These are phyloP conservation scores for Tor tambroides DNA, from an alignment of 2,113 vertebrate species.

Conservation along the genomic window DNA sequence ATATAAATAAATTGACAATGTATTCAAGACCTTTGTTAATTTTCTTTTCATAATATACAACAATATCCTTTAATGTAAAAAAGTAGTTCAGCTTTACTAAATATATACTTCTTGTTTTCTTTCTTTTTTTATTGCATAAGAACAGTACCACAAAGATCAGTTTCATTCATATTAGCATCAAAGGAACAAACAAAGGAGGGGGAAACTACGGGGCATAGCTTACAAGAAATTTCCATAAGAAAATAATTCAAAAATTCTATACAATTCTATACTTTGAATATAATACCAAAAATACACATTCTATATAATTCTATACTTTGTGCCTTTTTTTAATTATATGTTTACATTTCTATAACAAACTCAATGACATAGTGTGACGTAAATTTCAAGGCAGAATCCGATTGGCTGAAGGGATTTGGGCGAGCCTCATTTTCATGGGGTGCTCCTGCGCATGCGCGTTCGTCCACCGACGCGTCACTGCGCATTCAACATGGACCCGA, in stretches of 20 bases:
- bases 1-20: background rate
- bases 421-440: background rate
- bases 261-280: no score
- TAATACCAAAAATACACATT: no score
- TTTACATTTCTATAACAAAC: background rate
- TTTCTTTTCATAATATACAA: background rate
- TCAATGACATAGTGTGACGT: background rate
- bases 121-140: no score
- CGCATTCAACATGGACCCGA: constrained; percentile 43
- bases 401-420: background rate
- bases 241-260: no score
- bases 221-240: no score
- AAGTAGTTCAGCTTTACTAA: background rate
- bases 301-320: no score
- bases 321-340: no score
- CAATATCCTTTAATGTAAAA: background rate
- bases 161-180: no score
- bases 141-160: no score
- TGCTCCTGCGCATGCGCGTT: constrained; percentile 14
- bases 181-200: no score
- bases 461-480: constrained; percentile 13
- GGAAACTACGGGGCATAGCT: no score
- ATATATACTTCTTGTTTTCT: no score
- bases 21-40: background rate
- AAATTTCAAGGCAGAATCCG: background rate